Conservation (phyloP, 2,888 invertebrate species). For the Pterostichus niger region DNA sequence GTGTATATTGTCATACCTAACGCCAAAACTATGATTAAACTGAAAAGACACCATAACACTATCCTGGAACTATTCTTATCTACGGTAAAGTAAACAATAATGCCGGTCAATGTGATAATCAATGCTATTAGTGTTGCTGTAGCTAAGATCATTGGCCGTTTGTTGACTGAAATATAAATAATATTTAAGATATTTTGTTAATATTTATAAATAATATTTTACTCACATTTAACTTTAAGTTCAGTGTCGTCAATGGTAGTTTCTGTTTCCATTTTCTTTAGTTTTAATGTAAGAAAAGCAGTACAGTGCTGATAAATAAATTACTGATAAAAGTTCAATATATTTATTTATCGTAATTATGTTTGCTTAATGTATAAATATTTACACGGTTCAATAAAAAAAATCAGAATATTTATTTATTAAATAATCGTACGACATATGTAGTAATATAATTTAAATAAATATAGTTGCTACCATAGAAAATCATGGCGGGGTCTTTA, state of each 20-base stretch:
- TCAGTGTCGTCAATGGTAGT: conserved; percentile 14
- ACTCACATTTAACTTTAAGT: conserved; percentile 39
- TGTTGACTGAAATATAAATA: conserved; percentile 45
- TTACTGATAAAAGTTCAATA: conserved; percentile 56
- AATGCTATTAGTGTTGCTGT: conserved; percentile 70
- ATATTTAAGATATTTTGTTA: background rate
- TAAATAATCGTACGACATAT: conserved; percentile 54
- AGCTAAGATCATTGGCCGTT: conserved; percentile 71
- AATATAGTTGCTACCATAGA: conserved; percentile 57
- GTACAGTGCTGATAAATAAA: conserved; percentile 16
- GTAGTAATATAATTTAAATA: conserved; percentile 60
- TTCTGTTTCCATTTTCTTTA: conserved; percentile 44
- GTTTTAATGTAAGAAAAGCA: background rate
- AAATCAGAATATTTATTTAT: conserved; percentile 33
- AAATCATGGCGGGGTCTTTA: conserved; percentile 45
- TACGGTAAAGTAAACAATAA: conserved; percentile 69
- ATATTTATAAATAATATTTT: conserved; percentile 11
- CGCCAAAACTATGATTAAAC: conserved; percentile 70
- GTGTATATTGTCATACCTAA: conserved; percentile 70
- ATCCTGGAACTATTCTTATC: conserved; percentile 70
- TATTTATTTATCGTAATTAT: conserved; percentile 47
- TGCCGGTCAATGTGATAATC: conserved; percentile 70
- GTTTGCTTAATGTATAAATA: conserved; percentile 51
- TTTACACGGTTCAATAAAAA: conserved; percentile 47
- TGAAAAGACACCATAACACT: conserved; percentile 68